These are phyloP conservation scores for Wasmannia auropunctata DNA, from an alignment of 1,140 invertebrate genomes.

Conservation along the genomic window DNA sequence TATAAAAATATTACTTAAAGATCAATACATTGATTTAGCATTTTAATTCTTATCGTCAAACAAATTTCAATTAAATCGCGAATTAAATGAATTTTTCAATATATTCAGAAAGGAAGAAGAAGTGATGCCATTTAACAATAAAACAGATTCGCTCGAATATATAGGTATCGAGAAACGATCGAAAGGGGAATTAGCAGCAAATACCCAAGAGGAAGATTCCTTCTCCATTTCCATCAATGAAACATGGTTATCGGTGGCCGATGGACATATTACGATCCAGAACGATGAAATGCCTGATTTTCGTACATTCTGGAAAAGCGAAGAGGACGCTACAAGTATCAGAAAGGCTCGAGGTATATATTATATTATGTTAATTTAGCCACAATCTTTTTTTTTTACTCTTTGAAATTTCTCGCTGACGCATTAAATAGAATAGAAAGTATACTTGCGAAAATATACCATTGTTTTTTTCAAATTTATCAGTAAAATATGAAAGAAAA, in stretches of 20 bases:
- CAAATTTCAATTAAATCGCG: neutral
- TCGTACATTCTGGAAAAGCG: constrained; percentile 85
- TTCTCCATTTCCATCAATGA: constrained; percentile 53
- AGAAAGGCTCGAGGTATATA: constrained; percentile 75
- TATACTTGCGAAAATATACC: neutral
- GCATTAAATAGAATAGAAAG: constrained; percentile 43
- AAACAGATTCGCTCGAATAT: constrained; percentile 44
- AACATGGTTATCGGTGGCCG: constrained; percentile 40
- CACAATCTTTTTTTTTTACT: neutral
- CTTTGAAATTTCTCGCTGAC: constrained; percentile 36
- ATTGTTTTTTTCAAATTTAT: neutral
- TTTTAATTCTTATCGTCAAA: neutral
- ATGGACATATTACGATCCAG: constrained; percentile 2
- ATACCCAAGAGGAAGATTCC: constrained; percentile 20
- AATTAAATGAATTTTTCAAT: constrained; percentile 20
- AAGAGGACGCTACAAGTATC: constrained; percentile 79
- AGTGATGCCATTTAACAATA: constrained; percentile 35
- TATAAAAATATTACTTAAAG: neutral
- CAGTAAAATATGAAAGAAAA: neutral
- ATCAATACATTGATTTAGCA: neutral
- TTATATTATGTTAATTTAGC: too few species aligned
- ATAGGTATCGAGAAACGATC: constrained; percentile 26
- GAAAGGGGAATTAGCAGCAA: constrained; percentile 50
- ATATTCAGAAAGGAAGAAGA: constrained; percentile 22
- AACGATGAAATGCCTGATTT: constrained; percentile 67